These are phyloP conservation scores for Paralichthys olivaceus DNA, from an alignment of 2,113 vertebrate genomes.

Conservation along the genomic window DNA sequence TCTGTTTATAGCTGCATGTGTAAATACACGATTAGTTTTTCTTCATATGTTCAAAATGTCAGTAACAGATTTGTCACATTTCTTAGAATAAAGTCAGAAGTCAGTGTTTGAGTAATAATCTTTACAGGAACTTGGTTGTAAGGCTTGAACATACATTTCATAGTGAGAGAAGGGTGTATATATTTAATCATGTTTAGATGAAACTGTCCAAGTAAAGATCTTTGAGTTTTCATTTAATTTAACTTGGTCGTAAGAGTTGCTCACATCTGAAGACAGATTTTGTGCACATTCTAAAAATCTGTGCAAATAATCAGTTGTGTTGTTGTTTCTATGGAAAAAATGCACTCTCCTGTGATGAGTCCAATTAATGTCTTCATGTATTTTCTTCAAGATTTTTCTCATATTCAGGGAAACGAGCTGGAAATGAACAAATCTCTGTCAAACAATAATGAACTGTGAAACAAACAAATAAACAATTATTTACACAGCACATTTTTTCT, in stretches of 20 bases:
- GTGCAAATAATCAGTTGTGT: background rate
- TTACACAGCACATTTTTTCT: background rate
- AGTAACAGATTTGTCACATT: background rate
- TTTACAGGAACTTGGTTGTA: background rate
- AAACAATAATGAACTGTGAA: background rate
- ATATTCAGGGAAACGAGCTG: background rate
- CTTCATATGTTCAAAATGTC: conserved; percentile 1
- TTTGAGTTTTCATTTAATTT: background rate
- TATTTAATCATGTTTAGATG: background rate
- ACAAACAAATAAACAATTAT: background rate
- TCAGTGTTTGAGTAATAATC: background rate
- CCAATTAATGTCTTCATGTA: background rate
- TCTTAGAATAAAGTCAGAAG: background rate
- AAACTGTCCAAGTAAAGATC: background rate
- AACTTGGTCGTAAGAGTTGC: background rate
- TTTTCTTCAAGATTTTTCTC: background rate
- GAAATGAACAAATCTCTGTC: background rate
- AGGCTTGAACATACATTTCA: background rate
- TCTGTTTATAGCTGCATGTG: conserved; percentile 20
- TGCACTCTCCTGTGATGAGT: background rate
- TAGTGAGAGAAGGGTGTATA: background rate
- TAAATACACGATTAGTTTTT: conserved; percentile 12
- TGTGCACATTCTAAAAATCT: background rate
- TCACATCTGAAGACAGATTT: background rate
- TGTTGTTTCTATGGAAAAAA: no score